Evolutionary conservation across 2,113 vertebrate genomes (phyloP).

Genomic region (Erinaceus europaeus): DNA sequence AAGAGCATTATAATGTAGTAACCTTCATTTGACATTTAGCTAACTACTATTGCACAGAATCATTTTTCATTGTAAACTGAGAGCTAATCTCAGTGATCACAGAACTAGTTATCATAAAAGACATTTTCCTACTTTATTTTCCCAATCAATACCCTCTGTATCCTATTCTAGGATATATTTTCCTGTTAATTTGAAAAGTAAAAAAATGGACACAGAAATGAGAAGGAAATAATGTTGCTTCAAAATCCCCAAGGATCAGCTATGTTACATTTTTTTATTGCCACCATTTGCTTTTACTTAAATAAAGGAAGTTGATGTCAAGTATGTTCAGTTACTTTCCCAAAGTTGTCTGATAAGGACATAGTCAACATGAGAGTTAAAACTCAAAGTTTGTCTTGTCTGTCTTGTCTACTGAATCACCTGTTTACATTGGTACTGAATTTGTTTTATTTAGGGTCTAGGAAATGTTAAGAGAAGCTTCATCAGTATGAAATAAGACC

Average conservation of each 20-base stretch:
- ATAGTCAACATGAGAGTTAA: neutral
- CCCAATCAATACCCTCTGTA: neutral
- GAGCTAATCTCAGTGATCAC: slow-evolving; percentile 52
- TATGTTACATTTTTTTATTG: neutral
- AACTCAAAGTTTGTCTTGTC: neutral
- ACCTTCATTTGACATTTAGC: slow-evolving; percentile 59
- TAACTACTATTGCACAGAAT: slow-evolving; percentile 60
- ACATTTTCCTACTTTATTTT: slow-evolving; percentile 36
- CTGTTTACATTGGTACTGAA: neutral
- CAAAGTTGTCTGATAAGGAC: neutral
- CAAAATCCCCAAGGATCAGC: neutral
- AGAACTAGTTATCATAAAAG: slow-evolving; percentile 57
- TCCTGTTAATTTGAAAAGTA: slow-evolving; percentile 21
- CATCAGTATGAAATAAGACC: neutral
- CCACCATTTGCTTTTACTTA: neutral
- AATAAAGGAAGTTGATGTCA: slow-evolving; percentile 29
- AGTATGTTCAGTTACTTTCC: neutral
- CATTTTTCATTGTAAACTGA: slow-evolving; percentile 62
- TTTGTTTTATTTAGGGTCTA: neutral
- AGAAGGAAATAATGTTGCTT: neutral
- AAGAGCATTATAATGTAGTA: slow-evolving; percentile 45
- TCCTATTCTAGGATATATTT: neutral
- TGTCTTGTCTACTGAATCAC: too few species aligned
- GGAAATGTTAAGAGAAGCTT: neutral
- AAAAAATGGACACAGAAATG: neutral